Conservation (phyloP, 1,140 invertebrate species). For the Potamilus streckersoni region DNA sequence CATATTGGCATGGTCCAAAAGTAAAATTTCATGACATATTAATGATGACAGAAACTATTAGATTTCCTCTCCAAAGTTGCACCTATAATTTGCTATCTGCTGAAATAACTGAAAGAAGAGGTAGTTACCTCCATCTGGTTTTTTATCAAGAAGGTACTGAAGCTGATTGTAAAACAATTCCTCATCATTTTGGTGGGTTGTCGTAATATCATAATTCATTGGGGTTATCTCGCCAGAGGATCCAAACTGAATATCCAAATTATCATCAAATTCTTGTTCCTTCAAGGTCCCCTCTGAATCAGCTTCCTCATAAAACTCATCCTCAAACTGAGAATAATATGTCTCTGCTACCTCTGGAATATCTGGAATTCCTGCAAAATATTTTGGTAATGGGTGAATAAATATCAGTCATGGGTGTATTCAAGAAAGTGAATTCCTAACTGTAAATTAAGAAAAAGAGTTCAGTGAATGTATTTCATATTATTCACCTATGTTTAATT, state of each 20-base stretch:
- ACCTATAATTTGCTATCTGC: too few relatives aligned
- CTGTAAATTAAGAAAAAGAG: too few relatives aligned
- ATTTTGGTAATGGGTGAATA: too few relatives aligned
- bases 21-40: too few relatives aligned
- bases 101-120: too few relatives aligned
- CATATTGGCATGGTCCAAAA: too few relatives aligned
- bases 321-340: conserved; percentile 66
- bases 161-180: conserved; percentile 56
- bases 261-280: conserved; percentile 37
- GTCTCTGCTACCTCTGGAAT: conserved; percentile 63
- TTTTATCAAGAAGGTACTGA: conserved; percentile 54
- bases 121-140: conserved; percentile 35
- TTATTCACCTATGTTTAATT: too few relatives aligned
- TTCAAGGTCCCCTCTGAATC: conserved; percentile 41
- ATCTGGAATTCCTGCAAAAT: conserved; percentile 61
- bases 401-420: too few relatives aligned
- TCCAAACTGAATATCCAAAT: conserved; percentile 34
- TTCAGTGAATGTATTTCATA: too few relatives aligned
- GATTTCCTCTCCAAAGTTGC: too few relatives aligned
- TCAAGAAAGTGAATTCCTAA: too few relatives aligned
- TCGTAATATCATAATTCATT: conserved; percentile 31
- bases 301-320: conserved; percentile 40
- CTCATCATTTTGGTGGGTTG: conserved; percentile 46
- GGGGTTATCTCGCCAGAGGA: conserved; percentile 18
- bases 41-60: too few relatives aligned